A percentile compares a stretch with the other conserved stretches of the same genome.
Evolutionary conservation across 2,888 invertebrate genomes (phyloP).

Genomic region (Pinctada fucata): DNA sequence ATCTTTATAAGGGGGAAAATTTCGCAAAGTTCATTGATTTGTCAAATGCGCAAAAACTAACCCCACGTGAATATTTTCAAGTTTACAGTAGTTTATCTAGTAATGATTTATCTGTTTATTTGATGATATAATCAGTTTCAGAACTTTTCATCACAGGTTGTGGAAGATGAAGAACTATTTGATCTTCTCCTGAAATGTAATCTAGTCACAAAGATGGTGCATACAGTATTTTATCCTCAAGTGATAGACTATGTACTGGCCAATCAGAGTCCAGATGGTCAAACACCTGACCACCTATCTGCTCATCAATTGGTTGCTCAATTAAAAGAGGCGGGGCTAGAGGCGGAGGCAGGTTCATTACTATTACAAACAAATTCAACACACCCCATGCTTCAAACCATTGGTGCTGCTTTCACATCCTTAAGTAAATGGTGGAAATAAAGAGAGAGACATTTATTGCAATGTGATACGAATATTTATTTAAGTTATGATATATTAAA

Average conservation of each 20-base stretch:
- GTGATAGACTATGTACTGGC: slow-evolving; percentile 59
- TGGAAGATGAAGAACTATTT: slow-evolving; percentile 60
- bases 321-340: slow-evolving; percentile 61
- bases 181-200: slow-evolving; percentile 60
- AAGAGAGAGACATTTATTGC: not conserved
- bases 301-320: slow-evolving; percentile 60
- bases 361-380: slow-evolving; percentile 63
- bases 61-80: too few species aligned
- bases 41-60: too few species aligned
- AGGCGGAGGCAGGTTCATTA: slow-evolving; percentile 70
- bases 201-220: slow-evolving; percentile 60
- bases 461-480: not conserved
- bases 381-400: slow-evolving; percentile 67
- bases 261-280: slow-evolving; percentile 50
- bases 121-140: too few species aligned
- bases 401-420: slow-evolving; percentile 65
- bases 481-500: too few species aligned
- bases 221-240: slow-evolving; percentile 55
- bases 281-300: slow-evolving; percentile 50
- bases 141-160: slow-evolving; percentile 44
- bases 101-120: too few species aligned
- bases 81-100: too few species aligned
- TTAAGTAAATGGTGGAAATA: slow-evolving; percentile 55
- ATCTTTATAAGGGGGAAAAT: too few species aligned
- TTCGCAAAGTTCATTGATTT: too few species aligned